A percentile compares a stretch with the other conserved stretches of the same genome.
Conservation (phyloP, 1,140 invertebrate species). For the Ceratina australensis region DNA sequence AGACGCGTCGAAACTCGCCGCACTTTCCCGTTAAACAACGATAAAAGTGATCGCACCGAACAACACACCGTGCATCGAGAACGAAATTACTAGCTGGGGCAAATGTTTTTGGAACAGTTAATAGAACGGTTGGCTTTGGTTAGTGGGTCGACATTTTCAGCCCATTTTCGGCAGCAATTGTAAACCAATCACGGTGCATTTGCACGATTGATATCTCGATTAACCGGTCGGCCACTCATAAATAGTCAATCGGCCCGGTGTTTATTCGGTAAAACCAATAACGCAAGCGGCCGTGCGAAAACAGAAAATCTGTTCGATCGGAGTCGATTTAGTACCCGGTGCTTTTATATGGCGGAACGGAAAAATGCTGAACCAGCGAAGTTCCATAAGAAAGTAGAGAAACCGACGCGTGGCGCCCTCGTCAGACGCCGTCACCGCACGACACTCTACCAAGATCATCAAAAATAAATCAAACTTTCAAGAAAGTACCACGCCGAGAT, state of each 20-base stretch:
- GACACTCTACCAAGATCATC: constrained; percentile 33
- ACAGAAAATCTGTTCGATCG: constrained; percentile 39
- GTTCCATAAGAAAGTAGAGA: constrained; percentile 61
- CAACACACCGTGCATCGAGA: constrained; percentile 58
- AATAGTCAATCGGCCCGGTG: not conserved
- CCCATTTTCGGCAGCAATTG: constrained; percentile 67
- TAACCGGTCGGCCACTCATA: constrained; percentile 18
- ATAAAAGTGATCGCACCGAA: constrained; percentile 48
- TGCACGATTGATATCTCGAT: constrained; percentile 12
- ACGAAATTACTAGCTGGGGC: constrained; percentile 74
- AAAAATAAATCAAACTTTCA: constrained; percentile 45
- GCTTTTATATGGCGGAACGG: constrained; percentile 55
- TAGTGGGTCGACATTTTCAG: constrained; percentile 73
- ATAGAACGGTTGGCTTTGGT: constrained; percentile 68
- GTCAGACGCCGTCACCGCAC: constrained; percentile 43
- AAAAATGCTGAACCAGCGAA: constrained; percentile 65
- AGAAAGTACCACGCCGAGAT: not conserved
- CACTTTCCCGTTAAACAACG: constrained; percentile 28
- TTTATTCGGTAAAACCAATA: not conserved
- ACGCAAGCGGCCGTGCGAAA: constrained; percentile 24
- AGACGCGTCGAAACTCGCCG: constrained; percentile 26
- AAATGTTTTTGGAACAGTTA: constrained; percentile 73
- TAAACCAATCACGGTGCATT: constrained; percentile 56
- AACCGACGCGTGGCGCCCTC: constrained; percentile 73
- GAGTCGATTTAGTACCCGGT: constrained; percentile 58